Evolutionary conservation across 2,113 vertebrate genomes (phyloP).

Genomic region (Hippocampus guttulatus): DNA sequence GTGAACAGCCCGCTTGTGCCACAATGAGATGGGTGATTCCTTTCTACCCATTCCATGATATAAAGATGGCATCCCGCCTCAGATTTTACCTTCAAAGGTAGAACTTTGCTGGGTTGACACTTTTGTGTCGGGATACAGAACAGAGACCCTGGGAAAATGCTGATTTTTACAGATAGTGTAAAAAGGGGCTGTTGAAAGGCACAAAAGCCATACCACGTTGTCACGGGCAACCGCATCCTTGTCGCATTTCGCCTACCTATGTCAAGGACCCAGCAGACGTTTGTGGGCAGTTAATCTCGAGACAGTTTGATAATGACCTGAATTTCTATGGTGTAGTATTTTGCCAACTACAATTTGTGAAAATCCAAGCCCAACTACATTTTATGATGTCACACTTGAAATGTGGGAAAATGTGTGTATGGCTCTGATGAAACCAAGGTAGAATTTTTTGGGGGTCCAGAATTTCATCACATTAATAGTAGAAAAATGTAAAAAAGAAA

Average conservation of each 20-base stretch:
- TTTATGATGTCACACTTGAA: too few species aligned
- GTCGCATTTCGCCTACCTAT: background rate
- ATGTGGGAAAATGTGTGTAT: too few species aligned
- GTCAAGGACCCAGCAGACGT: background rate
- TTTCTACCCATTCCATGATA: background rate
- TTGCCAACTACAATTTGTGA: too few species aligned
- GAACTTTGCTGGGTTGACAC: background rate
- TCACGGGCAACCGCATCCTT: background rate
- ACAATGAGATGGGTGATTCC: background rate
- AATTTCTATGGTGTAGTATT: too few species aligned
- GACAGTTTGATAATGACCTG: background rate
- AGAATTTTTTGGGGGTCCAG: too few species aligned
- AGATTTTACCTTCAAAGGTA: background rate
- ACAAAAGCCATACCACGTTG: slow-evolving; percentile 8
- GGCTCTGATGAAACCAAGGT: too few species aligned
- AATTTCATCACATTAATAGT: too few species aligned
- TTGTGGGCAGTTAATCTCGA: background rate
- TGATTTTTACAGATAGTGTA: background rate
- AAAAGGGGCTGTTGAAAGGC: slow-evolving; percentile 1
- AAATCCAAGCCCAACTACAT: too few species aligned
- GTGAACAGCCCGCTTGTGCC: too few species aligned
- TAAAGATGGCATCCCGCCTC: background rate
- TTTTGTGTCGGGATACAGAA: background rate
- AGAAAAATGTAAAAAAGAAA: too few species aligned
- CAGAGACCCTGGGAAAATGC: background rate